phyloP scores from a whole-genome alignment of 1,140 invertebrate species.

The Dinothrombium tinctorium region DNA sequence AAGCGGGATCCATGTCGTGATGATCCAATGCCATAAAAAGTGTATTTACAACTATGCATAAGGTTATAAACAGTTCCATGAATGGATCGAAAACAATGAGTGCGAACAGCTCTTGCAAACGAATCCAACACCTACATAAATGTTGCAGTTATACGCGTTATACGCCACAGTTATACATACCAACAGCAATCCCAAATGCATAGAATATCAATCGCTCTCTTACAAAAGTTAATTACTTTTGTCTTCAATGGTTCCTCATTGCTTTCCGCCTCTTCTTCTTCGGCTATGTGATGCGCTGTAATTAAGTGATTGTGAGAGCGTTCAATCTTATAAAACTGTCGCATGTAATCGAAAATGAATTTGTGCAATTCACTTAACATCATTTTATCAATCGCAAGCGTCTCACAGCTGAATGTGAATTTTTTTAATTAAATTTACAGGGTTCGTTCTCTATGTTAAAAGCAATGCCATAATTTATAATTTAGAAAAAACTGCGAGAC shows the following conservation, averaged over 20 bases:
- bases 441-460: too few relatives aligned
- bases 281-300: conserved; percentile 16
- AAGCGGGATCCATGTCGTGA: conserved; percentile 67
- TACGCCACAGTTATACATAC: too few relatives aligned
- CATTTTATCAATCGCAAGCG: too few relatives aligned
- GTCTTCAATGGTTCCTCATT: conserved; percentile 69
- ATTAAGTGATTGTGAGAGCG: too few relatives aligned
- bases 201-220: conserved; percentile 66
- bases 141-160: too few relatives aligned
- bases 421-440: too few relatives aligned
- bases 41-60: conserved; percentile 93
- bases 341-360: too few relatives aligned
- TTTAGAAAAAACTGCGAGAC: too few relatives aligned
- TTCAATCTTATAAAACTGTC: too few relatives aligned
- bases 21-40: conserved; percentile 94
- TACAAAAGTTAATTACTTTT: conserved; percentile 40
- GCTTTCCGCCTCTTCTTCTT: conserved; percentile 38
- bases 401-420: too few relatives aligned
- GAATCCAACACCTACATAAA: conserved; percentile 70
- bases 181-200: conserved; percentile 92
- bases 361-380: too few relatives aligned
- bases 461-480: too few relatives aligned
- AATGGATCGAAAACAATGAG: conserved; percentile 90
- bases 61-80: conserved; percentile 88
- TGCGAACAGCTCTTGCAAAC: conserved; percentile 66